Evolutionary conservation across 2,113 vertebrate genomes (phyloP), one percentile per base, ranked within the genome.

Genomic region (Brachypodius melanocephalos): DNA sequence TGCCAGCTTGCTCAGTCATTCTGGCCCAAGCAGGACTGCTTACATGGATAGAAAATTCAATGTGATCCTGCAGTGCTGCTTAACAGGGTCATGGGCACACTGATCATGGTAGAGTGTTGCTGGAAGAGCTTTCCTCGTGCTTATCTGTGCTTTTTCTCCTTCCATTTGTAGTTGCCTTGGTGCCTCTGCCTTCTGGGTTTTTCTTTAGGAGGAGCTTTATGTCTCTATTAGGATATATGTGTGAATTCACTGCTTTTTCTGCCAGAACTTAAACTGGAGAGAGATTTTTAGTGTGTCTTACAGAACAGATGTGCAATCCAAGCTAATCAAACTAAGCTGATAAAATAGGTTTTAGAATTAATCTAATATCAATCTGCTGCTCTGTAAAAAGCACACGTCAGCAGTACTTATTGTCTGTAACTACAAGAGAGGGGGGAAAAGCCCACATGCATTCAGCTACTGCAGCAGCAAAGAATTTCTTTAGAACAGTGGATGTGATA

Each of bases 321-420:
- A 91, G 66, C 38, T 89, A 61, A 73, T 82, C 77, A 75, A 59
- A 72, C 62, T 89, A 88, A 74, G 76, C 77, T 83, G 74, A 62
- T 91, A 74, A 95, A 88, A 75, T 26, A 66, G 49, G n/a, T 18
- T 95, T 93, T 72, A 94, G 66, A 91, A 58, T 69, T 82, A 88
- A 94, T 88, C 84, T 85, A 34, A 71, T 59, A 49, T 62, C 82
- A 77, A 74, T 86, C 63, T 96, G 75, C 34, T 86, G 78, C 36
- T 88, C 38, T 85, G 78, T 91, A 88, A 76, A 90, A 91, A 82
- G 46, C 66, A 76, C 34, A 32, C 19, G 31, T 61, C 77, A 75
- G 54, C 51, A 83, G 17, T 74, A 40, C 52, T 83, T 94, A 65
- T 31, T 61, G 42, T 82, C 58, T 80, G 18, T 74, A 85, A 55